Evolutionary conservation across 2,888 invertebrate species (phyloP).

Genomic region (Netelia melanura): DNA sequence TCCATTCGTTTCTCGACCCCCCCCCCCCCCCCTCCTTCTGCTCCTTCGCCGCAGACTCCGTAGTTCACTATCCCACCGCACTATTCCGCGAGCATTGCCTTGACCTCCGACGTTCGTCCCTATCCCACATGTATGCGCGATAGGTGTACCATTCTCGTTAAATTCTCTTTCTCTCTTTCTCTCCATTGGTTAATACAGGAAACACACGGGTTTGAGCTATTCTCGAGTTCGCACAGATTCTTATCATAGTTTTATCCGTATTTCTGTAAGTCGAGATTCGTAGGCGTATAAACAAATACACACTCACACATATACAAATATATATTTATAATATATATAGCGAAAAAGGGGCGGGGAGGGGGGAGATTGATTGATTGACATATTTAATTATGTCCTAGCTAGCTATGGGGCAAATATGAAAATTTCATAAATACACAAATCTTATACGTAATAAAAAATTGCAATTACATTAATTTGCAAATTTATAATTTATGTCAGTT

Average conservation of each 20-base stretch:
- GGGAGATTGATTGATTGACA: too few species aligned
- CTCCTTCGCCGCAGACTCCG: neutral
- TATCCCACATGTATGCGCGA: neutral
- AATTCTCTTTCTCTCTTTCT: neutral
- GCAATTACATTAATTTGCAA: too few species aligned
- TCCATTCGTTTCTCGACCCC: conserved; percentile 45
- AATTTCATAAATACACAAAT: too few species aligned
- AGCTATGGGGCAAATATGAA: too few species aligned
- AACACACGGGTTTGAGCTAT: conserved; percentile 63
- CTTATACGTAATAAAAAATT: too few species aligned
- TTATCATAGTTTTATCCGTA: conserved; percentile 56
- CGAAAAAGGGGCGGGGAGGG: too few species aligned
- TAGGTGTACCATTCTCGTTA: conserved; percentile 51
- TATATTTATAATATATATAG: neutral
- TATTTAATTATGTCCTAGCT: too few species aligned
- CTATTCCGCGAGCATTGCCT: conserved; percentile 51
- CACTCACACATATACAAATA: neutral
- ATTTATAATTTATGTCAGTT: too few species aligned
- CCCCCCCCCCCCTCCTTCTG: neutral
- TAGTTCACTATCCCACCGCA: conserved; percentile 5
- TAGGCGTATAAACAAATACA: neutral
- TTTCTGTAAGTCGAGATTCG: conserved; percentile 49
- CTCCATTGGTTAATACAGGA: conserved; percentile 29
- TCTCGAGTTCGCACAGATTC: conserved; percentile 56
- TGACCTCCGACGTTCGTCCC: conserved; percentile 54